Conservation (phyloP, 92 coral and sea anemone species). For the Porites divaricata region DNA sequence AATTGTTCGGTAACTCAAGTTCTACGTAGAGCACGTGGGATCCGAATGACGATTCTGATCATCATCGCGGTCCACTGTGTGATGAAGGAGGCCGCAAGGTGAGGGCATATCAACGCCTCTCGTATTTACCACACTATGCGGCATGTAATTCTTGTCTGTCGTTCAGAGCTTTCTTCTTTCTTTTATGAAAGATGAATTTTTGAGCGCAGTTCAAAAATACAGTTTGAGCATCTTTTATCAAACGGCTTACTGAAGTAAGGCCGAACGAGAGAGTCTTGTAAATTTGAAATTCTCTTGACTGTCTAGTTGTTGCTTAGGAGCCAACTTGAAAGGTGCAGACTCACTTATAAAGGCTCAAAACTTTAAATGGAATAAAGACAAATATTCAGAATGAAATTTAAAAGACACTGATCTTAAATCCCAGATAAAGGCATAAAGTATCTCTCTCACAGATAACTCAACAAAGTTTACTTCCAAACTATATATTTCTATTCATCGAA, state of each 20-base stretch:
- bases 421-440: neutral
- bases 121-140: no score
- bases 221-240: neutral
- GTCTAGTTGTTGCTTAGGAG: slow-evolving; percentile 26
- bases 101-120: no score
- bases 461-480: no score
- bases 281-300: slow-evolving; percentile 20
- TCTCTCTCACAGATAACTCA: neutral
- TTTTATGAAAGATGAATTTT: neutral
- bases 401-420: neutral
- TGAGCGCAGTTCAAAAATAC: neutral
- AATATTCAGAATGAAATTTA: neutral
- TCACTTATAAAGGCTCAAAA: neutral
- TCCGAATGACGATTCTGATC: no score
- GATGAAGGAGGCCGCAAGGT: no score
- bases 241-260: neutral
- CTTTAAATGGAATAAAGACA: neutral
- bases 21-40: no score
- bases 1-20: no score
- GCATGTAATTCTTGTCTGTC: neutral
- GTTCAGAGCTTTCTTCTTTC: neutral
- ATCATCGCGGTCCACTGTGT: no score
- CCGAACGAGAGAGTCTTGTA: neutral
- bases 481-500: no score
- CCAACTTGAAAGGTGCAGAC: neutral